Evolutionary conservation across 2,113 vertebrate species (phyloP).

Genomic region (Dryoscopus gambensis): DNA sequence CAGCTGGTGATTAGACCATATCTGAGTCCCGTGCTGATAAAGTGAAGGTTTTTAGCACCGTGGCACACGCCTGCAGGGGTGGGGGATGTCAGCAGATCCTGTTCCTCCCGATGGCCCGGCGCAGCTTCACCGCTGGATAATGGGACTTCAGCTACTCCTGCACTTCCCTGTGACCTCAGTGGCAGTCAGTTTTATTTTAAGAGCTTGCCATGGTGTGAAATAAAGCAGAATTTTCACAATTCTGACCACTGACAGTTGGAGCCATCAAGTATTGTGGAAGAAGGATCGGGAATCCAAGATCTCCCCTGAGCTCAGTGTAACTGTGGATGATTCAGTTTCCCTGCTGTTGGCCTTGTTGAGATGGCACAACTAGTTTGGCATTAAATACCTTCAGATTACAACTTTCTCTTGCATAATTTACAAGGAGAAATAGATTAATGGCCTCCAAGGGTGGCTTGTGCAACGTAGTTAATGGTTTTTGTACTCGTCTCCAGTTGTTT

Average conservation of each 20-base stretch:
- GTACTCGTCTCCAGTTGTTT: not conserved
- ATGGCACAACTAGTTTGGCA: not conserved
- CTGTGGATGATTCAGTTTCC: not conserved
- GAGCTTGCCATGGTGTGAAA: not conserved
- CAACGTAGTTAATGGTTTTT: not conserved
- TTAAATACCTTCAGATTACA: not conserved
- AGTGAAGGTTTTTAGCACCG: not conserved
- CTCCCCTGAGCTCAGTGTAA: not conserved
- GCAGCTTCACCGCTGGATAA: not conserved
- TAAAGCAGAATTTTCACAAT: not conserved
- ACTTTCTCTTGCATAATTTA: constrained; percentile 15
- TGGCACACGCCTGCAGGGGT: not conserved
- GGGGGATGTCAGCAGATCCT: not conserved
- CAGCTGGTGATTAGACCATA: not conserved
- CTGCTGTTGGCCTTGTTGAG: not conserved
- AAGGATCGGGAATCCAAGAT: not conserved
- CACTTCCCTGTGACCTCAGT: not conserved
- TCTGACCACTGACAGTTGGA: not conserved
- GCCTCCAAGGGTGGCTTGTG: not conserved
- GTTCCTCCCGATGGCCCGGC: not conserved
- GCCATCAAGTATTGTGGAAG: not conserved
- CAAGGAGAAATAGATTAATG: not conserved
- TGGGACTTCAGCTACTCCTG: not conserved
- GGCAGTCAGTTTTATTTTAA: not conserved
- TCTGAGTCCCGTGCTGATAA: not conserved